Conservation (phyloP, 2,113 vertebrate species). For the Maylandia zebra region DNA sequence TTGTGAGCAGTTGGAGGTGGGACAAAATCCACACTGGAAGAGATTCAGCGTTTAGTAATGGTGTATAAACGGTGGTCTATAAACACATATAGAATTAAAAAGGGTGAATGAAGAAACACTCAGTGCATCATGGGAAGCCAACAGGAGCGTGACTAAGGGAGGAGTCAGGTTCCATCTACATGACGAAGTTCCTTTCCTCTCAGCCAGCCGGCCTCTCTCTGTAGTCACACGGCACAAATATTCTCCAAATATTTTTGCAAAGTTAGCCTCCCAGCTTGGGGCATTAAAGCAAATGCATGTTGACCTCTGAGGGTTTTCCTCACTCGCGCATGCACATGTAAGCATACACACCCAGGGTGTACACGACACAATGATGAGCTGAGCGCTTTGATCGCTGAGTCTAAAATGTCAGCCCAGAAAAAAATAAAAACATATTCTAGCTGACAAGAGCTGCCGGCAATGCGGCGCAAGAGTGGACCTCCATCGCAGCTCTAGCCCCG, state of each 20-base stretch:
- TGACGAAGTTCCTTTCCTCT: not conserved
- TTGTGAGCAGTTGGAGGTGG: not conserved
- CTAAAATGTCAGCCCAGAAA: conserved; percentile 13
- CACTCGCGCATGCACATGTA: not conserved
- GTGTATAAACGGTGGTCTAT: not conserved
- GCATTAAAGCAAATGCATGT: not conserved
- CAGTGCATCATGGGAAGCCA: not conserved
- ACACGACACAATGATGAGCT: conserved; percentile 9
- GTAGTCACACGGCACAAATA: not conserved
- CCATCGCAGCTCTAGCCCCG: not conserved
- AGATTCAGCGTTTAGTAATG: accelerated
- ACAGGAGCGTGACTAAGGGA: not conserved
- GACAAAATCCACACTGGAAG: not conserved
- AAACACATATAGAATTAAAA: not conserved
- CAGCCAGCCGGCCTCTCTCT: not conserved
- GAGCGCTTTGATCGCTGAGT: conserved; percentile 22
- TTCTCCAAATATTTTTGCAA: not conserved
- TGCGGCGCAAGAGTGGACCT: not conserved
- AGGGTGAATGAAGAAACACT: not conserved
- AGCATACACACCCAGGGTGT: not conserved
- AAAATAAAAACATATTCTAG: not conserved
- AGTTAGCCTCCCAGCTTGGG: not conserved
- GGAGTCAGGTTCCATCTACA: not conserved
- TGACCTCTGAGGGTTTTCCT: not conserved
- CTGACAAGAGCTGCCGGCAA: not conserved